phyloP scores from a whole-genome alignment of 2,113 vertebrate genomes.

The Lutjanus erythropterus region DNA sequence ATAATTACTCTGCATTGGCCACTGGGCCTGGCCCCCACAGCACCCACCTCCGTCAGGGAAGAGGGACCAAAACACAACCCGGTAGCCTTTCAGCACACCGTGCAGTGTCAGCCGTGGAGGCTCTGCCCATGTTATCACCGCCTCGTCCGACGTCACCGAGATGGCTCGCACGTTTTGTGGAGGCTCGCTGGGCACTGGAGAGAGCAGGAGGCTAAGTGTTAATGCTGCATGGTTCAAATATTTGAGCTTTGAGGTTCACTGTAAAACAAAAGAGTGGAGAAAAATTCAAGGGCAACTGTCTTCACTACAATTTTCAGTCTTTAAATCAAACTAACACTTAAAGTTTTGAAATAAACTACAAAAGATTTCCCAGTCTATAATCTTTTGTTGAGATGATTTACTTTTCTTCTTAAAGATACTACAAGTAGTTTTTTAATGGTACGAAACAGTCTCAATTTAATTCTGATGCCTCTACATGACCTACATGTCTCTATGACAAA shows the following conservation, averaged over 20 bases:
- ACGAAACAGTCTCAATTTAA: no score
- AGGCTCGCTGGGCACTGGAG: constrained; percentile 95
- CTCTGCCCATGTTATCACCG: constrained; percentile 96
- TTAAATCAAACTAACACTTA: no score
- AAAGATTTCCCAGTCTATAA: no score
- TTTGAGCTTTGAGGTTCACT: background rate
- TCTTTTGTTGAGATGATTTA: no score
- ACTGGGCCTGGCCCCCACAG: constrained; percentile 80
- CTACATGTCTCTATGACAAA: no score
- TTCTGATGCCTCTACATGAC: no score
- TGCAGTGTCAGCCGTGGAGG: constrained; percentile 97
- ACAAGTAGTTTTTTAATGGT: no score
- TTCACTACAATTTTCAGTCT: no score
- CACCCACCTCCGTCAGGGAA: constrained; percentile 96
- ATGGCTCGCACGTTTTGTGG: constrained; percentile 96
- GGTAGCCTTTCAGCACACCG: constrained; percentile 96
- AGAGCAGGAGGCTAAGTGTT: constrained; percentile 13
- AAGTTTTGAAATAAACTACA: no score
- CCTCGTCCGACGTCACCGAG: constrained; percentile 97
- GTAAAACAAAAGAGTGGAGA: no score
- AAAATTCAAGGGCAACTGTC: no score
- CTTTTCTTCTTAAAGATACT: no score
- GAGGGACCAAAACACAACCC: constrained; percentile 99
- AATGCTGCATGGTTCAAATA: constrained; percentile 12
- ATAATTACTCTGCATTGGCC: constrained; percentile 86